A percentile compares a stretch with the other conserved stretches of the same genome.
These are phyloP conservation scores for Theristicus caerulescens DNA, from an alignment of 2,113 vertebrate species.

Conservation along the genomic window DNA sequence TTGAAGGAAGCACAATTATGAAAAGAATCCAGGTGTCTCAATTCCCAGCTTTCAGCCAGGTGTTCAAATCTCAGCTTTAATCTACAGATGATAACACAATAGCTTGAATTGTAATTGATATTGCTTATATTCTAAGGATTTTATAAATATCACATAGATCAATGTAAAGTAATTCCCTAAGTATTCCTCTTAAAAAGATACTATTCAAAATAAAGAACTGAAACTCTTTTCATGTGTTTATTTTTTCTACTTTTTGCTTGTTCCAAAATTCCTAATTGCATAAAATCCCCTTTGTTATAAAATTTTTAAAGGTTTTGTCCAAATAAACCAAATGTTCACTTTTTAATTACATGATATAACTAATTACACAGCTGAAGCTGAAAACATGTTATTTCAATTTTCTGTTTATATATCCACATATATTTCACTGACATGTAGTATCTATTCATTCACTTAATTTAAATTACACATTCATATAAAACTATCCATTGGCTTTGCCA, in stretches of 20 bases:
- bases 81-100: neutral
- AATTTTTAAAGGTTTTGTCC: neutral
- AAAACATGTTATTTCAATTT: neutral
- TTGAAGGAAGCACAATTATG: neutral
- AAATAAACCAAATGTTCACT: neutral
- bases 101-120: neutral
- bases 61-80: neutral
- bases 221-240: neutral
- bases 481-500: neutral
- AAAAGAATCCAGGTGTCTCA: neutral
- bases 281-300: neutral
- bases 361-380: neutral
- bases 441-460: neutral
- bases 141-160: neutral
- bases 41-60: neutral
- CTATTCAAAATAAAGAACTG: neutral
- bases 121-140: neutral
- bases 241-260: neutral
- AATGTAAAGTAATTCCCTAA: neutral
- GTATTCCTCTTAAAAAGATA: neutral
- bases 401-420: neutral
- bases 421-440: neutral
- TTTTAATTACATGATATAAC: neutral
- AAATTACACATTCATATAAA: neutral
- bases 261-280: neutral